Evolutionary conservation across 30 jellyfish, hydroid and myxozoan species (phyloP).

Genomic region (Nemopilema nomurai): DNA sequence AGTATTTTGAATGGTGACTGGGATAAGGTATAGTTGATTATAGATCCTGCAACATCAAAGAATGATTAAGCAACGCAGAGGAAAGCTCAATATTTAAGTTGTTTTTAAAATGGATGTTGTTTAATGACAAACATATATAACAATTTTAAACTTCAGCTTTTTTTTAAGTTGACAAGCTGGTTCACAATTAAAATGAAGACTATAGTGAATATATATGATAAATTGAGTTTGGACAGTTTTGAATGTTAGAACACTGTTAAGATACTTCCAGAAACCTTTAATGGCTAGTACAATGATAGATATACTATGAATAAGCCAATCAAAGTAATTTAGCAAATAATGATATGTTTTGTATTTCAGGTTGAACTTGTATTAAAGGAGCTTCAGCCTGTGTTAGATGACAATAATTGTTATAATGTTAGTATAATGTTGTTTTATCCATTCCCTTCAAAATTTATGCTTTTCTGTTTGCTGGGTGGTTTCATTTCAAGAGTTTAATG

Average conservation of each 20-base stretch:
- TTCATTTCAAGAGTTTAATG: neutral
- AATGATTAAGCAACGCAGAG: neutral
- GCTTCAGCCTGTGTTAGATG: slow-evolving; percentile 72
- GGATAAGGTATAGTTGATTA: slow-evolving; percentile 67
- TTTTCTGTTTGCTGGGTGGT: neutral
- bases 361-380: slow-evolving; percentile 86
- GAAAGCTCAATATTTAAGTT: no score
- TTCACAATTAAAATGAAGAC: no score
- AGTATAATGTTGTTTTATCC: slow-evolving; percentile 2
- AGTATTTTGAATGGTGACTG: slow-evolving; percentile 81
- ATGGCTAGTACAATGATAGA: no score
- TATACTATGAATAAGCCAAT: no score
- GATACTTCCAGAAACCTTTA: no score
- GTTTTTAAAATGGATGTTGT: neutral
- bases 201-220: no score
- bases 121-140: no score
- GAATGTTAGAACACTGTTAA: no score
- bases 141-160: no score
- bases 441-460: neutral
- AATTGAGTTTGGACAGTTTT: no score
- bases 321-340: no score
- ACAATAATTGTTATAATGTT: slow-evolving; percentile 64
- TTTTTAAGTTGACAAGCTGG: no score
- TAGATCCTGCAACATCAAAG: neutral
- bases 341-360: slow-evolving; percentile 31